Percentiles rank a stretch among this genome's conserved stretches.
These are phyloP conservation scores for Thamnophis sirtalis DNA, from an alignment of 2,113 vertebrate genomes.

Conservation along the genomic window DNA sequence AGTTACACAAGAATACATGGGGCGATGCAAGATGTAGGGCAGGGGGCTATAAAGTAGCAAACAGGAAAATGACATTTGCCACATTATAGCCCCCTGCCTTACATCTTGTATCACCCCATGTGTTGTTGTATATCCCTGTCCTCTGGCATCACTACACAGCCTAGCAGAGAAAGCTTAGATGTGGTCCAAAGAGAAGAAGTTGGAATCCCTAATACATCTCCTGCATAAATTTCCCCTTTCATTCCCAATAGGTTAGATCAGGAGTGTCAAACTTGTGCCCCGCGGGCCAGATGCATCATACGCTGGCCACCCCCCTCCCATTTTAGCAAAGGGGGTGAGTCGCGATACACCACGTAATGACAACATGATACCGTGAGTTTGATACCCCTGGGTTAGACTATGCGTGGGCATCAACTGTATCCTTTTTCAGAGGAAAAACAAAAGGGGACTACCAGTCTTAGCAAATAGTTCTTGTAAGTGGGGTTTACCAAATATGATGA, in stretches of 20 bases:
- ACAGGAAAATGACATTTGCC: not conserved
- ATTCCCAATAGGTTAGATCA: not conserved
- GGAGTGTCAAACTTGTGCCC: not conserved
- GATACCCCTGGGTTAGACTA: not conserved
- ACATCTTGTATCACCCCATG: not conserved
- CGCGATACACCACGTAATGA: too few relatives aligned
- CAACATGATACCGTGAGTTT: too few relatives aligned
- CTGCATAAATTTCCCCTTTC: not conserved
- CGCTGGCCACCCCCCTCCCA: too few relatives aligned
- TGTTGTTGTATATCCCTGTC: not conserved
- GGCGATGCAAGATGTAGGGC: not conserved
- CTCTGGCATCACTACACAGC: not conserved
- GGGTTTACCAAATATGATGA: not conserved
- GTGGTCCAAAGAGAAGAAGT: not conserved
- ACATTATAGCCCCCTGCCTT: rapidly evolving
- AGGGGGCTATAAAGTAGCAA: not conserved
- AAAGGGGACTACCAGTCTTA: not conserved
- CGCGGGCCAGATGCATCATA: too few relatives aligned
- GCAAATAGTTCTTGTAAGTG: not conserved
- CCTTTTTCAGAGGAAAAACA: not conserved
- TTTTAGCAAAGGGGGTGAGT: too few relatives aligned
- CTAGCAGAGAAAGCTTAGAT: not conserved
- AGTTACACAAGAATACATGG: not conserved
- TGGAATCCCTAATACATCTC: not conserved
- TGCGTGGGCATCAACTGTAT: not conserved